These are phyloP conservation scores for Anastrepha obliqua DNA, from an alignment of 1,140 invertebrate genomes.

Conservation along the genomic window DNA sequence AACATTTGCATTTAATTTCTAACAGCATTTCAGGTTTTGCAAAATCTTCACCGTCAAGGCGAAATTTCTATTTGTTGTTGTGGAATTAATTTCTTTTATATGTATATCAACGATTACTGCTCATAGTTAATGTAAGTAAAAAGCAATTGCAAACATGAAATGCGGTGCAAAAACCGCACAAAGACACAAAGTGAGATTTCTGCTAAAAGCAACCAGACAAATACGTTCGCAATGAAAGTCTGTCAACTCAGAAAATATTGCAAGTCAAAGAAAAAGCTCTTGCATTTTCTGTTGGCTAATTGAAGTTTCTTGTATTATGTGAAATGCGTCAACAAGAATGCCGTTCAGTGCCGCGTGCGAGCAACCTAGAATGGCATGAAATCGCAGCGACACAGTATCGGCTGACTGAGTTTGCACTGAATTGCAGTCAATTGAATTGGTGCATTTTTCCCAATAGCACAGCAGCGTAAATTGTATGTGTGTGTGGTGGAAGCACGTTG, in stretches of 20 bases:
- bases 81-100: too few relatives aligned
- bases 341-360: not conserved
- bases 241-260: slow-evolving; percentile 10
- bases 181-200: not conserved
- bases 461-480: not conserved
- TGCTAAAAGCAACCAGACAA: not conserved
- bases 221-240: not conserved
- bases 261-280: not conserved
- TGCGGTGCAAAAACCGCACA: too few relatives aligned
- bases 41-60: too few relatives aligned
- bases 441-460: slow-evolving; percentile 24
- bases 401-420: slow-evolving; percentile 18
- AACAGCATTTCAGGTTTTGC: too few relatives aligned
- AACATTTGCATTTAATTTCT: too few relatives aligned
- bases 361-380: slow-evolving; percentile 34
- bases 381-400: not conserved
- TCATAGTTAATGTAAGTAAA: too few relatives aligned
- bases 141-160: too few relatives aligned
- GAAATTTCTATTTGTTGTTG: too few relatives aligned
- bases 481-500: not conserved
- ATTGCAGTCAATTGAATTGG: slow-evolving; percentile 26
- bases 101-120: too few relatives aligned
- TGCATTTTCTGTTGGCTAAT: not conserved
- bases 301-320: slow-evolving; percentile 17
- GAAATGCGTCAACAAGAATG: not conserved